A percentile compares a stretch with the other conserved stretches of the same genome.
Evolutionary conservation across 2,888 invertebrate genomes (phyloP).

Genomic region (Chelonus formosanus): DNA sequence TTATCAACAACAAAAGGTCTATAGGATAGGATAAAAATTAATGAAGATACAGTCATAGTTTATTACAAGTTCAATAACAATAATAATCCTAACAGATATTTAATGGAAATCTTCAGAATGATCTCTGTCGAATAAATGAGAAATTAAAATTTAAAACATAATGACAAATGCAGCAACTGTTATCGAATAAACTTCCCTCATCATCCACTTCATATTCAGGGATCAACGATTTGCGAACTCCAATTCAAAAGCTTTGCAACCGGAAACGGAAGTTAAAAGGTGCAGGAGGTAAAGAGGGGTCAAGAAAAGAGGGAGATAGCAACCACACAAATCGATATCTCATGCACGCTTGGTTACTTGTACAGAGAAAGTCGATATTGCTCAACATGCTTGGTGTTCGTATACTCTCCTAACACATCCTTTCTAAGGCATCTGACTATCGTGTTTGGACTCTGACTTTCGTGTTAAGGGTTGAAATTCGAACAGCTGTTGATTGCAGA

Average conservation of each 20-base stretch:
- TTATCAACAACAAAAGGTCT: too few relatives aligned
- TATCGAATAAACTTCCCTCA: neutral
- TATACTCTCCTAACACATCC: neutral
- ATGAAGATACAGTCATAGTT: too few relatives aligned
- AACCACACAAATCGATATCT: slow-evolving; percentile 44
- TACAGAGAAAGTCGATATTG: slow-evolving; percentile 29
- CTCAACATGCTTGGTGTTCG: slow-evolving; percentile 24
- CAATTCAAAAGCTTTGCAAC: slow-evolving; percentile 25
- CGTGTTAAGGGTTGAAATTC: slow-evolving; percentile 18
- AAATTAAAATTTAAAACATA: too few relatives aligned
- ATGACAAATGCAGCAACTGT: too few relatives aligned
- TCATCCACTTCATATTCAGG: neutral
- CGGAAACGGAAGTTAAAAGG: slow-evolving; percentile 24
- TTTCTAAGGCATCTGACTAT: neutral
- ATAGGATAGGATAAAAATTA: too few relatives aligned
- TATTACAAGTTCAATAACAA: too few relatives aligned
- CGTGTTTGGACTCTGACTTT: slow-evolving; percentile 10
- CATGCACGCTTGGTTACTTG: slow-evolving; percentile 45
- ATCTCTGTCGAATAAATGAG: too few relatives aligned
- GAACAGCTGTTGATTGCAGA: slow-evolving; percentile 31
- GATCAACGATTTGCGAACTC: slow-evolving; percentile 26
- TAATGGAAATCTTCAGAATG: too few relatives aligned
- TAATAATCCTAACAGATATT: too few relatives aligned
- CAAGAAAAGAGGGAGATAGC: slow-evolving; percentile 29
- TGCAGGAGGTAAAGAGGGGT: neutral